Base-by-base conservation (phyloP, 2,113 vertebrate species). In the Sebastes fasciatus region DNA sequence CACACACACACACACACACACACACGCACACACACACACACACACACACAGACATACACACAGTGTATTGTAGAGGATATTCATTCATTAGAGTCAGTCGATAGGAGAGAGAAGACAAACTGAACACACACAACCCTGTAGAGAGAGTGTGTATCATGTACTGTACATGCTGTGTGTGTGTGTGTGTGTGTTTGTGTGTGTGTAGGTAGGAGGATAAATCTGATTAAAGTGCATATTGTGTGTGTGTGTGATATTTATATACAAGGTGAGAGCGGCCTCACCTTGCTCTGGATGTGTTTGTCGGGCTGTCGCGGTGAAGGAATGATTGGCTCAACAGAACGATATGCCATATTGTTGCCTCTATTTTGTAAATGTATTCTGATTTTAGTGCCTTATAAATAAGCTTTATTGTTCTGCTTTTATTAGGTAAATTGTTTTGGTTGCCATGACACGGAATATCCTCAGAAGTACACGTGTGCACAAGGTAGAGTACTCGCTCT, bases 51-150 rank as follows among this genome's bases (percentile, higher is more conserved):
- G n/a, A 69, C 45, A 2, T 26, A 52, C 23, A 61, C 67, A 66
- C 23, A 60, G 11, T 14, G 19, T 40, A 17, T 69, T 80, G 7
- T 79, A 61, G 54, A 89, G 81, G 84, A 88, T 76, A 81, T 90
- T 83, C 82, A 90, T 85, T 90, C 69, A 86, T 88, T 91, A 86
- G 52, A 86, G 86, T 79, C 73, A 81, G 88, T 93, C 91, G 88
- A 90, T 92, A 90, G 79, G 85, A 88, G 71, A 79, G 84, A 77
- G 67, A n/a, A 77, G 26, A 77, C 60, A 62, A 68, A 11, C 34
- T 46, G 13, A 45, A 74, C 16, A 78, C 85, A 80, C 46, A 87
- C 78, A 69, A 34, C 42, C 12, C 42, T 43, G 16, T 10, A 72
- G 5, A 65, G 12, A 19, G 23, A 45, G 64, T 42, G 61, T 79